phyloP scores from a whole-genome alignment of 1,140 invertebrate species.

The Cheumatopsyche charites region DNA sequence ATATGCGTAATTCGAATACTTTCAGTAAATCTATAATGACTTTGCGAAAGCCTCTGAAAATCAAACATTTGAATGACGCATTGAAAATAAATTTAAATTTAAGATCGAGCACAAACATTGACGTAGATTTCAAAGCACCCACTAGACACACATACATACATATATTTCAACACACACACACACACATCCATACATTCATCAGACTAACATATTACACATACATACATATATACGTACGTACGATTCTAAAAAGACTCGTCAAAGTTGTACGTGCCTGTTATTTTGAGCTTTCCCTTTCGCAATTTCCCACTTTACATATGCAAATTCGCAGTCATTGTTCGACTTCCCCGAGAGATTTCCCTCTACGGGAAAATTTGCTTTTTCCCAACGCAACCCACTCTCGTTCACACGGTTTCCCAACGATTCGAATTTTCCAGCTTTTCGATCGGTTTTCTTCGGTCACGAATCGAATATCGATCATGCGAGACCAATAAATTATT shows the following conservation, averaged over 20 bases:
- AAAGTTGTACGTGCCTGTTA: conserved; percentile 28
- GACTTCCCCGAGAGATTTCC: conserved; percentile 19
- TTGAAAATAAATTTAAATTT: neutral
- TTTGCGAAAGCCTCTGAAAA: too few relatives aligned
- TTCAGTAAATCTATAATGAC: too few relatives aligned
- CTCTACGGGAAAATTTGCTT: conserved; percentile 19
- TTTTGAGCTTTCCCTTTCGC: conserved; percentile 24
- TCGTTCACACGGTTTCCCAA: too few relatives aligned
- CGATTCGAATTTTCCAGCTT: too few relatives aligned
- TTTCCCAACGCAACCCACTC: neutral
- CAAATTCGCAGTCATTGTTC: conserved; percentile 26
- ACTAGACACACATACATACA: neutral
- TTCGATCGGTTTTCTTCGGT: too few relatives aligned
- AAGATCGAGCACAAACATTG: neutral
- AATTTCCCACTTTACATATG: conserved; percentile 28
- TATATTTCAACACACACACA: conserved; percentile 10
- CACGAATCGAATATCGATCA: too few relatives aligned
- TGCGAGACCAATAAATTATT: too few relatives aligned
- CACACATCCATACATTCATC: too few relatives aligned
- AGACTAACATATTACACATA: too few relatives aligned
- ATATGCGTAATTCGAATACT: too few relatives aligned
- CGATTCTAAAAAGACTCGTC: conserved; percentile 11
- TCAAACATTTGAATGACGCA: neutral
- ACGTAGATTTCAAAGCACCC: neutral
- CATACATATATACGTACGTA: neutral